Evolutionary conservation across 2,888 invertebrate species (phyloP), one percentile per base, ranked within the genome.

Genomic region (Luperina testacea): DNA sequence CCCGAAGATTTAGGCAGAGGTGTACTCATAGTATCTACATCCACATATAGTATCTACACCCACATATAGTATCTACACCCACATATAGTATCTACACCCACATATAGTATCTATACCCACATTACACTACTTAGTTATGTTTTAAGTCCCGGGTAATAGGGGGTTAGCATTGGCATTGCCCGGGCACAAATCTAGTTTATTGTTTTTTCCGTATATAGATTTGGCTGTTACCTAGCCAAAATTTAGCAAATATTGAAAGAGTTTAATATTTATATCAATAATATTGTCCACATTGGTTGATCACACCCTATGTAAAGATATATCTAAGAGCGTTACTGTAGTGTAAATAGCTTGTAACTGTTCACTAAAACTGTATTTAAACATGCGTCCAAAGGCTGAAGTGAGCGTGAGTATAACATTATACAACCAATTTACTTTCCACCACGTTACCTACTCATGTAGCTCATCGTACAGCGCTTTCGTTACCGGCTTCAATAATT

Each of bases 341-440:
- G 81, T 96, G 95, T 95, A 96, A 87, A 96, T 96, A 96, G 96
- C 95, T 95, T 95, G 90, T 91, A 89, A 89, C 83, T 92, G 89
- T 92, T 93, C 91, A 95, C 90, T 92, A 91, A 93, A 92, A 91
- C 92, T 95, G 93, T 96, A 93, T 90, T 81, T 81, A 79, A 94
- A 94, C 96, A 95, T 95, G 97, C 97, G 95, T 96, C 97, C 91
- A 92, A 97, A 98, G 98, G 98, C 97, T 95, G 98, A 98, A 97
- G 98, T 98, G 89, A 97, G 97, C 97, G 98, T 98, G 97, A 98
- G 98, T 98, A 97, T 65, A 76, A 88, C 73, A 90, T 88, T 91
- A 84, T 89, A 90, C 86, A 89, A 88, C 89, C 87, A 88, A 86
- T 88, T 80, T 69, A 84, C 87, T 86, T 88, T 87, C 84, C 70